phyloP scores from a whole-genome alignment of 2,113 vertebrate species.

The Ariopsis seemanni region DNA sequence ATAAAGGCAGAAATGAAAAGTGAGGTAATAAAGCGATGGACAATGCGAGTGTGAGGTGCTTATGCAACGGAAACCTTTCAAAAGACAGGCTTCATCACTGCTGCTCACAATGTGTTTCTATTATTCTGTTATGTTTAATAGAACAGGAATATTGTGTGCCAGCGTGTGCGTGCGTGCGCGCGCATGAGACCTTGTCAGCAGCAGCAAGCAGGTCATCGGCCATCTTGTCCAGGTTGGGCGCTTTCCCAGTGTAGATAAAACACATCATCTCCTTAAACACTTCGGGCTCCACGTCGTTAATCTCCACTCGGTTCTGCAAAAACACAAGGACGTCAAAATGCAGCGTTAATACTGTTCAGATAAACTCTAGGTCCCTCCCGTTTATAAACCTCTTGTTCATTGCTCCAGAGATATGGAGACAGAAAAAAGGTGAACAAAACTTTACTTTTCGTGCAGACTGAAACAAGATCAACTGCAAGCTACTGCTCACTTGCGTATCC shows the following conservation, averaged over 20 bases:
- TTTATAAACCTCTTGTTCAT: no score
- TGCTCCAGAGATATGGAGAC: neutral
- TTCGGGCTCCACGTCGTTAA: constrained; percentile 92
- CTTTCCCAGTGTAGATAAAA: constrained; percentile 93
- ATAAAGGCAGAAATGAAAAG: neutral
- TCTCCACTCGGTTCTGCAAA: constrained; percentile 87
- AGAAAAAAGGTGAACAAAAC: neutral
- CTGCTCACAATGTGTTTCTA: neutral
- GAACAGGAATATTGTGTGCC: neutral
- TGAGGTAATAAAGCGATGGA: constrained; percentile 22
- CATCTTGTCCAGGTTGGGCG: constrained; percentile 95
- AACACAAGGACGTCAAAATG: neutral
- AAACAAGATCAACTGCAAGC: no score
- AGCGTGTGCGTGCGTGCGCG: neutral
- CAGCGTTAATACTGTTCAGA: neutral
- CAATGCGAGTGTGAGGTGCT: neutral
- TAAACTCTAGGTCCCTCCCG: neutral
- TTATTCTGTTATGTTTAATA: neutral
- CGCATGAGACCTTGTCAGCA: constrained; percentile 84
- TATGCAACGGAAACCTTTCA: constrained; percentile 2
- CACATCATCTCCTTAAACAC: constrained; percentile 98
- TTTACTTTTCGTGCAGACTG: no score
- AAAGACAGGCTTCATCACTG: neutral
- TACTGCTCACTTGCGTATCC: no score
- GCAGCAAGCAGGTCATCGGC: constrained; percentile 92